Evolutionary conservation across 2,113 vertebrate species (phyloP), one percentile per base, ranked within the genome.

Genomic region (Garra rufa): DNA sequence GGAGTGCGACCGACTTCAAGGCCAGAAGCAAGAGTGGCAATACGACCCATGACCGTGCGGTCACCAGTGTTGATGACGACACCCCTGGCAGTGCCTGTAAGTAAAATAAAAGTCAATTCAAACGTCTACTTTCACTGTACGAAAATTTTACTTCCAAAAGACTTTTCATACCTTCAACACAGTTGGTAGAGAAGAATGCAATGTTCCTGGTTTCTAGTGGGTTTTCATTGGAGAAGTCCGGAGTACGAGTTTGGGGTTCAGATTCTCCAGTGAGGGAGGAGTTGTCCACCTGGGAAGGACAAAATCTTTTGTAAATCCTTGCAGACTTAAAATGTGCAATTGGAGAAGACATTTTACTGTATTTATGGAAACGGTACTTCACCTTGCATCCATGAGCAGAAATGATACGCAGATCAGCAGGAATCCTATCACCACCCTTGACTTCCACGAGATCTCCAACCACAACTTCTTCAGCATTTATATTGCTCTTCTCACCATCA

Each of bases 341-440:
- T 19, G 34, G 0, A 43, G 24, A 19, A 57, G 10, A 13, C 9
- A 74, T 28, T 43, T n/a, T 4, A 67, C 4, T 13, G 11, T 28
- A 55, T 10, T 63, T 30, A 19, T 9, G 52, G 52, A 17, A 44
- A 17, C 21, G 9, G 8, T 24, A 81, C 3, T 85, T 67, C 81
- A 98, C 98, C 96, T 99, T 99, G 93, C 98, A 99, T 82, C 97
- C 97, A 15, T 97, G 95, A 2, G 98, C 96, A 38, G 97, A 99
- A 85, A 99, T 97, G 83, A 99, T 97, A 26, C 98, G 87, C 91
- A 99, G 94, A 87, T 99, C 98, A 0, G 98, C 98, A 1, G 98
- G 98, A 90, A 99, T 97, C 88, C 98, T 91, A 91, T 99, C 98
- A 21, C 98, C 98, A 14, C 98, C 98, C 76, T 99, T 99, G 65